phyloP scores from a whole-genome alignment of 2,888 invertebrate genomes.

The Glyphotaelius pellucidus region DNA sequence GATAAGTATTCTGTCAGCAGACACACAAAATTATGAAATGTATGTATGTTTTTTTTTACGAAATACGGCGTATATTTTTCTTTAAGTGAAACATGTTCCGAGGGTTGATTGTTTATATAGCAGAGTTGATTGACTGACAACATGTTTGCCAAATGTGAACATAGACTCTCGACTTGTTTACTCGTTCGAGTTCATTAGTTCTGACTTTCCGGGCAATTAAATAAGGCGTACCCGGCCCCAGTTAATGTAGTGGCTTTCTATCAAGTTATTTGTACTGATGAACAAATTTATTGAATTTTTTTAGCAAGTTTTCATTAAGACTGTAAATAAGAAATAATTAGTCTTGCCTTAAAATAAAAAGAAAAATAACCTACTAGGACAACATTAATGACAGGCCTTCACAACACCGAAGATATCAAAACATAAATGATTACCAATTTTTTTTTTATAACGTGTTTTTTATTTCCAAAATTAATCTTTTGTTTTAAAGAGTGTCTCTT shows the following conservation, averaged over 20 bases:
- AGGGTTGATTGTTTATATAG: slow-evolving; percentile 2
- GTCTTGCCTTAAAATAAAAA: neutral
- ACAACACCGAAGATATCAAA: no score
- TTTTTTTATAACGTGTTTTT: neutral
- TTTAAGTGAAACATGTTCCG: neutral
- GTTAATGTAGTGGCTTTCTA: neutral
- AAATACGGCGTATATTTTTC: neutral
- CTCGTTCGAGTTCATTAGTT: slow-evolving; percentile 24
- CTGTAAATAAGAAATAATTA: neutral
- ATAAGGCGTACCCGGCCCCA: neutral
- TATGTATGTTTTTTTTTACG: neutral
- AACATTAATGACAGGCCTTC: neutral
- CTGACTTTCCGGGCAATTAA: slow-evolving; percentile 21
- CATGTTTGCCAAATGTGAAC: slow-evolving; percentile 21
- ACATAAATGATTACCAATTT: neutral
- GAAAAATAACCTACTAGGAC: neutral
- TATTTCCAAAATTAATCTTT: neutral
- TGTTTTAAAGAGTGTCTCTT: neutral
- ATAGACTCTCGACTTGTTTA: neutral
- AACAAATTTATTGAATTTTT: neutral
- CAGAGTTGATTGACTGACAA: slow-evolving; percentile 13
- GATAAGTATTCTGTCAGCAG: neutral
- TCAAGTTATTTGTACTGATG: neutral
- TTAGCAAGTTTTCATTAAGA: neutral
- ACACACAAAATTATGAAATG: neutral